Conservation (phyloP, 2,888 invertebrate genomes). For the Harmothoe impar region DNA sequence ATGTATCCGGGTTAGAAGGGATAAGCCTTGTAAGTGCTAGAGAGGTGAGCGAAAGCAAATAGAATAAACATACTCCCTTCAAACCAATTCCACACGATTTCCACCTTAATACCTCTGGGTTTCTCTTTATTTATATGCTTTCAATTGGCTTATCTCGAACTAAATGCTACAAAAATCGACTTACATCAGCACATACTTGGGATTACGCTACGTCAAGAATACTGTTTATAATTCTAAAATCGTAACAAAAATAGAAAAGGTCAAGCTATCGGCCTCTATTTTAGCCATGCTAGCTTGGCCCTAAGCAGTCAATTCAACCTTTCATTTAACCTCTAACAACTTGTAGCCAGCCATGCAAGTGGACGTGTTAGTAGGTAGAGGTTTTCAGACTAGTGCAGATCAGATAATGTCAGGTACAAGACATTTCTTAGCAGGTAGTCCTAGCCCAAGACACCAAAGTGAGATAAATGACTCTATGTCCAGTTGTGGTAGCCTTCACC, state of each 20-base stretch:
- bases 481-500: background rate
- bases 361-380: background rate
- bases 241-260: background rate
- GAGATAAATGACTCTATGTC: constrained; percentile 8
- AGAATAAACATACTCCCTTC: too few relatives aligned
- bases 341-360: background rate
- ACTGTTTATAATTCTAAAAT: too few relatives aligned
- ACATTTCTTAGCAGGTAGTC: background rate
- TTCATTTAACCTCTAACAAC: background rate
- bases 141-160: too few relatives aligned
- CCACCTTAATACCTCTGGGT: too few relatives aligned
- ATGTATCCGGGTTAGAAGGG: too few relatives aligned
- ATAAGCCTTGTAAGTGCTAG: too few relatives aligned
- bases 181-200: too few relatives aligned
- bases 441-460: background rate
- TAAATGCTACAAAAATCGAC: too few relatives aligned
- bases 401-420: background rate
- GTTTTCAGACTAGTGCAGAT: background rate
- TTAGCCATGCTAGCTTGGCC: background rate
- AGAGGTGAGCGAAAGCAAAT: too few relatives aligned
- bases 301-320: background rate
- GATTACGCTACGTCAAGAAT: too few relatives aligned
- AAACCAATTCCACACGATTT: too few relatives aligned
- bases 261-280: background rate
- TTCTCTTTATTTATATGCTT: too few relatives aligned